These are phyloP conservation scores for Trissolcus brochymenae DNA, from an alignment of 2,888 invertebrate genomes.

Conservation along the genomic window DNA sequence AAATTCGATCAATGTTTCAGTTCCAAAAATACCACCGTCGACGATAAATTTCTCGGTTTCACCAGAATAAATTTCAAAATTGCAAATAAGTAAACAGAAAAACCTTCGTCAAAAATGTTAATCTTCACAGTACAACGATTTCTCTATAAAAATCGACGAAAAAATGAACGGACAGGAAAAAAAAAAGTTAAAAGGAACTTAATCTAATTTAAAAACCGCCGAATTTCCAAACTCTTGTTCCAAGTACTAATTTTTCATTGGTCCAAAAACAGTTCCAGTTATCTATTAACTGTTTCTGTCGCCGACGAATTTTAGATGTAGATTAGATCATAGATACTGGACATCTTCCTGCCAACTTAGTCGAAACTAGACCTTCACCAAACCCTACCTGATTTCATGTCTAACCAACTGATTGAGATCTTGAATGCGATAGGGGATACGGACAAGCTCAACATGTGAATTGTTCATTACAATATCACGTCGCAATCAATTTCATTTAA, in stretches of 20 bases:
- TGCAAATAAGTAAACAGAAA: background rate
- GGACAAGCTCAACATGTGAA: slow-evolving; percentile 26
- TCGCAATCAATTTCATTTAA: slow-evolving; percentile 35
- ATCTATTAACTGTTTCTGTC: slow-evolving; percentile 20
- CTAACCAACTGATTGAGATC: slow-evolving; percentile 45
- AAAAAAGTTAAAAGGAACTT: background rate
- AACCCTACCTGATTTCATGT: slow-evolving; percentile 34
- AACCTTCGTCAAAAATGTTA: no score
- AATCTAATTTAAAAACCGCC: slow-evolving; percentile 3
- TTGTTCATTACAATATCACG: slow-evolving; percentile 21
- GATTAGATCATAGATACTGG: slow-evolving; percentile 32
- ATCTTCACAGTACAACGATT: no score
- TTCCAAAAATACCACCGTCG: slow-evolving; percentile 17
- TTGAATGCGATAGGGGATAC: slow-evolving; percentile 18
- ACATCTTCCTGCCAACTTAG: slow-evolving; percentile 38
- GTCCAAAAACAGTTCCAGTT: slow-evolving; percentile 23
- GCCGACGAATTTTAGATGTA: slow-evolving; percentile 16
- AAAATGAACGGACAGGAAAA: no score
- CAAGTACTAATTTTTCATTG: slow-evolving; percentile 14
- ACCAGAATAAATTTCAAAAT: background rate
- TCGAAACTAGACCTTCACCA: slow-evolving; percentile 37
- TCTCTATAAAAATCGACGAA: no score
- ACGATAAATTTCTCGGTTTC: background rate
- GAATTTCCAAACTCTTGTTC: slow-evolving; percentile 7
- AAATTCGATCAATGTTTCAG: slow-evolving; percentile 45